A percentile compares a stretch with the other conserved stretches of the same genome.
These are phyloP conservation scores for Procambarus virginalis DNA, from an alignment of 1,140 invertebrate genomes.

Conservation along the genomic window DNA sequence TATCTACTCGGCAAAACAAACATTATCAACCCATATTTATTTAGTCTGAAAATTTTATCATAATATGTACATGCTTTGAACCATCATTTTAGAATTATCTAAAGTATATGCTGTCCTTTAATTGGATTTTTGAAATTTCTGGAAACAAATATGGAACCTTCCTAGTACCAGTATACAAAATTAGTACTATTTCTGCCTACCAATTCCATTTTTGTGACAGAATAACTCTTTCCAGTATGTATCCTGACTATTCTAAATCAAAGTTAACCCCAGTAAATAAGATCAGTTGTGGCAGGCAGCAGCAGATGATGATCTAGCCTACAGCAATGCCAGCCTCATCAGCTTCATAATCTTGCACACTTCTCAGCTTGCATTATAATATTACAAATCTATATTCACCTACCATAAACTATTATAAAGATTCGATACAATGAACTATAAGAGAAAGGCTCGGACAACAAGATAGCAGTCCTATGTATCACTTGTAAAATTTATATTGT, in stretches of 20 bases:
- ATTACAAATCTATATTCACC: constrained; percentile 13
- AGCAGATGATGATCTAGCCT: constrained; percentile 25
- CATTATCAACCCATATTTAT: too few species aligned
- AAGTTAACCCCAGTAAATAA: neutral
- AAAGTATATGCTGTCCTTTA: neutral
- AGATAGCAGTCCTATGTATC: constrained; percentile 5
- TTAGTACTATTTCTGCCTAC: neutral
- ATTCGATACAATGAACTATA: neutral
- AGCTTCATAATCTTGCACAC: constrained; percentile 31
- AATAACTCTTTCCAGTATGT: constrained; percentile 12
- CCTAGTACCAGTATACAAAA: neutral
- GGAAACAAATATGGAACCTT: neutral
- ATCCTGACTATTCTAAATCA: too few species aligned
- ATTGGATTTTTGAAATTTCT: neutral
- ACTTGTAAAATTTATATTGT: neutral
- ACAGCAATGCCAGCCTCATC: constrained; percentile 33
- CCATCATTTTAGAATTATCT: neutral
- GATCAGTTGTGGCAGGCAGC: constrained; percentile 13
- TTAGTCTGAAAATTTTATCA: too few species aligned
- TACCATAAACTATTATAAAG: constrained; percentile 26
- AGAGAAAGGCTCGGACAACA: constrained; percentile 45
- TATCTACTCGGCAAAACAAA: too few species aligned
- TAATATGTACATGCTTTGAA: neutral
- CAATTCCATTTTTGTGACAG: neutral
- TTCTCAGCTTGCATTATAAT: constrained; percentile 32